Percentiles rank a stretch among this genome's conserved stretches.
These are phyloP conservation scores for Drosophila parabipectinata DNA, from an alignment of 1,140 invertebrate genomes.

Conservation along the genomic window DNA sequence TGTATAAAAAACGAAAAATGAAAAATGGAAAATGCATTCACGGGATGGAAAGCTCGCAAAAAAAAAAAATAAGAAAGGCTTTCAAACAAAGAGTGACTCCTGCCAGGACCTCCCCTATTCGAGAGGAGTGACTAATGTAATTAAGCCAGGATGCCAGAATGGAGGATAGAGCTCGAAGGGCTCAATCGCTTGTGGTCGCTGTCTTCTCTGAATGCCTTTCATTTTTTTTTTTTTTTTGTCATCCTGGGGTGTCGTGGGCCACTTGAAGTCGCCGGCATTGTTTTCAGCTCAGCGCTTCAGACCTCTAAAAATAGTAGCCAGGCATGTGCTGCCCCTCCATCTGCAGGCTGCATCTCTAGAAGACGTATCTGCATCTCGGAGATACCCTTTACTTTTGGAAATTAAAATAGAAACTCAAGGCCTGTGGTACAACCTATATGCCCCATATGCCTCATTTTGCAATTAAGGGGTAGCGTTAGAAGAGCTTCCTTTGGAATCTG, in stretches of 20 bases:
- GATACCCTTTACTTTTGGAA: no score
- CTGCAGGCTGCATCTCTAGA: conserved; percentile 43
- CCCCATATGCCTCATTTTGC: no score
- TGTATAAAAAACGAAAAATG: not conserved
- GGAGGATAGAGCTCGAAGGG: not conserved
- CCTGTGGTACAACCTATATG: no score
- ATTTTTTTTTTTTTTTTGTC: conserved; percentile 5
- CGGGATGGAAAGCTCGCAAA: not conserved
- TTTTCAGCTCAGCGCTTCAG: conserved; percentile 52
- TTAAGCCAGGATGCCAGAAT: conserved; percentile 16
- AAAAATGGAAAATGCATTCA: not conserved
- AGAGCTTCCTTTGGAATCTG: conserved; percentile 3
- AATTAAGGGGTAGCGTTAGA: not conserved
- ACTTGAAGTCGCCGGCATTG: conserved; percentile 66
- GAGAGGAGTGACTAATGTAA: conserved; percentile 24
- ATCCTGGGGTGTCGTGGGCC: conserved; percentile 47
- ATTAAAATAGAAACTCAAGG: no score
- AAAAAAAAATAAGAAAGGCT: conserved; percentile 13
- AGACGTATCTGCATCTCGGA: not conserved
- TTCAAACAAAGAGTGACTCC: conserved; percentile 11
- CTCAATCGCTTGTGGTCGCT: conserved; percentile 10
- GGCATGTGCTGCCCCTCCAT: conserved; percentile 51
- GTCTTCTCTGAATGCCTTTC: conserved; percentile 16
- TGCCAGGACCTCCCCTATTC: not conserved
- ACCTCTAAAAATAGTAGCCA: conserved; percentile 59